Evolutionary conservation across 2,888 invertebrate species (phyloP).

Genomic region (Strigamia crassipes): DNA sequence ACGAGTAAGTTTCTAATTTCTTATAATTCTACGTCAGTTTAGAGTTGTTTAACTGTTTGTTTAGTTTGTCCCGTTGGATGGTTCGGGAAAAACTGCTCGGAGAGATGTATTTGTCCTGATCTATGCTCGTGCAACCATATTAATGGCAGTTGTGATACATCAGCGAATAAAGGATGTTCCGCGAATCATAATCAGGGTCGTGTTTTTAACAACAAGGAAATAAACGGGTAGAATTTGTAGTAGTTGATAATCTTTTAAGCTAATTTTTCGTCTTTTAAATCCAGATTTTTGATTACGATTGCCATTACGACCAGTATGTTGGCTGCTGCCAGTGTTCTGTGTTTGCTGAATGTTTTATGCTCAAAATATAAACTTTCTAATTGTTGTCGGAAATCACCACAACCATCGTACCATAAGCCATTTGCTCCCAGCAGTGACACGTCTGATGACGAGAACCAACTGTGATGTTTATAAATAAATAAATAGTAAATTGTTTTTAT

Average conservation of each 20-base stretch:
- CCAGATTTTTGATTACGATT: neutral
- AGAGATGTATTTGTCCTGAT: neutral
- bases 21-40: neutral
- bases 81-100: neutral
- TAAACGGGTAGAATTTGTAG: neutral
- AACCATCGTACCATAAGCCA: neutral
- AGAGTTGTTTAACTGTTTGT: neutral
- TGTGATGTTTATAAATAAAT: neutral
- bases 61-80: neutral
- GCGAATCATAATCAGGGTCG: neutral
- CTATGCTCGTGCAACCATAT: neutral
- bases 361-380: neutral
- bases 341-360: neutral
- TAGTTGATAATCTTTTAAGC: neutral
- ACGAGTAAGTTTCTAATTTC: conserved; percentile 46
- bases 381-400: neutral
- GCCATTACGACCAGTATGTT: neutral
- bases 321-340: neutral
- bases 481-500: neutral
- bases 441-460: conserved; percentile 15
- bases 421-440: neutral
- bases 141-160: neutral
- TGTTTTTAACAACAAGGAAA: too few relatives aligned
- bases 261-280: neutral
- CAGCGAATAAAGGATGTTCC: neutral